Base-by-base conservation (phyloP, 1,140 invertebrate species). In the Drosophila arawakana region DNA sequence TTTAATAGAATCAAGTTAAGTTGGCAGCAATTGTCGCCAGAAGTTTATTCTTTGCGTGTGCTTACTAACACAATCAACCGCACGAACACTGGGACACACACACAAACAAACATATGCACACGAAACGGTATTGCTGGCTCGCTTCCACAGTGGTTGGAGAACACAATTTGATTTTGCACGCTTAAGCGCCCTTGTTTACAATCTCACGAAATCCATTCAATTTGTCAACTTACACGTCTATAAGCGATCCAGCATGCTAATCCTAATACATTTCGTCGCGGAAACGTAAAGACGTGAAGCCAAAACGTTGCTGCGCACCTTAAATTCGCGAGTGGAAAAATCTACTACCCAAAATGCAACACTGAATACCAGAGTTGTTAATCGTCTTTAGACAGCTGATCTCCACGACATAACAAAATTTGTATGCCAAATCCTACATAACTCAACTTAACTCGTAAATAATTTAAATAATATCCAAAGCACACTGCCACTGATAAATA, bases 211-310 rank as follows among this genome's bases (percentile, higher is more conserved):
- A 46, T 65, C 60, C 25, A 55, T 47, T 15, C 34, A 35, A 44
- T 37, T 7, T 9, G 30, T 55, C 44, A 68, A 88, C 83, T 82
- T 78, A 88, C 83, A 73, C 78, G 73, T 55, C 55, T 80, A 52
- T 13, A 10, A 66, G 37, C 30, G 55, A 15, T 37, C 46, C 35
- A 74, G 39, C 65, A 74, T 66, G 43, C 54, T 65, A 72, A 54
- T 75, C 46, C 54, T 58, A 68, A 41, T 39, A 60, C 65, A 72
- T 61, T 82, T 76, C 55, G 34, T 55, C 39, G 67, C 61, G 46
- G 46, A 78, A 76, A 73, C 49, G 50, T 50, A 66, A 72, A 44
- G 55, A 65, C 25, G 52, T 50, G 37, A 35, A 73, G 70, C 62
- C 60, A 60, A 80, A 86, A 75, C 66, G 71, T 74, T 70, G 66